Evolutionary conservation across 2,888 invertebrate genomes (phyloP), one percentile per base, ranked within the genome.

Genomic region (Mycalesis mineus): DNA sequence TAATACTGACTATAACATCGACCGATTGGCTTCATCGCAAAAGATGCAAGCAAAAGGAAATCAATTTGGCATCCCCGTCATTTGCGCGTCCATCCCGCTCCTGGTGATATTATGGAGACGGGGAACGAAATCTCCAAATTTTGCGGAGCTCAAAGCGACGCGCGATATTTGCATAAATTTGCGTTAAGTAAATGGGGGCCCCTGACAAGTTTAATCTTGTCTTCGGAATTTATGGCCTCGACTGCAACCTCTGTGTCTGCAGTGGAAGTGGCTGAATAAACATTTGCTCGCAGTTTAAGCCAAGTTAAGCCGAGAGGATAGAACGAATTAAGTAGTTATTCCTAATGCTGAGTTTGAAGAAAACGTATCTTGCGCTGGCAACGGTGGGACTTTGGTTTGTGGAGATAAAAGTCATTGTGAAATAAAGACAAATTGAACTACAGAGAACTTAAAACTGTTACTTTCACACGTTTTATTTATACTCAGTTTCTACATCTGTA

Each of bases 161-260:
- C 77, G 73, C 64, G 78, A 82, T 79, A 87, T 88, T 88, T 88
- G 82, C 88, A 88, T 88, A 88, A 88, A 88, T 88, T 88, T 86
- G 84, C 88, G 83, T 87, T 87, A 88, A 88, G 88, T 88, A 87
- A 88, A 88, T 84, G 86, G 87, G 84, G 79, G 79, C 82, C 84
- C 85, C 77, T 87, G 88, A 88, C 88, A 88, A 88, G 84, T 88
- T 87, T 88, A 87, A 88, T 88, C 88, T 85, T 85, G 86, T 85
- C 86, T 83, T 80, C 72, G 75, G 76, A 84, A 88, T 88, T 88
- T 88, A 88, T 88, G 79, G 82, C 82, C 79, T 74, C 75, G 69
- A 75, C 79, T 75, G 78, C 79, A 80, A 73, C 78, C 77, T 77
- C 70, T 71, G 69, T 71, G 77, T 82, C 78, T 80, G 78, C 81